These are phyloP conservation scores for Triplophysa rosa DNA, from an alignment of 2,113 vertebrate species.

Conservation along the genomic window DNA sequence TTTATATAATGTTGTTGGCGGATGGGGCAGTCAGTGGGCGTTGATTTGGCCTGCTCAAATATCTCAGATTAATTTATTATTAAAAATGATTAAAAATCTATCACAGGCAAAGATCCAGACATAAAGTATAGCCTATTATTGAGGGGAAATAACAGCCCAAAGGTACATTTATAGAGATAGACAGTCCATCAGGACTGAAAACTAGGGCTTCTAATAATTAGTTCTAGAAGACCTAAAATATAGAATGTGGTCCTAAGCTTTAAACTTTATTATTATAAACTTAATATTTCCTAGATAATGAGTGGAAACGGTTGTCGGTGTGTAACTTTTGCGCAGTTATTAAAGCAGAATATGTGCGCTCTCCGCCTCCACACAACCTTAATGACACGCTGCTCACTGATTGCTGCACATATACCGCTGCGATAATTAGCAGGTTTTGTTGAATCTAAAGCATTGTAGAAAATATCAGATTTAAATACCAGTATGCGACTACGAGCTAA, in stretches of 20 bases:
- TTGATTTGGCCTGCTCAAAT: background rate
- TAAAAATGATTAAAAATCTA: background rate
- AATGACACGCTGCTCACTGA: conserved; percentile 36
- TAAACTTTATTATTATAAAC: background rate
- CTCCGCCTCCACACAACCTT: conserved; percentile 32
- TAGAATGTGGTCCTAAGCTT: too few species aligned
- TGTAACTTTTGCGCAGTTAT: conserved; percentile 5
- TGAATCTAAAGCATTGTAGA: conserved; percentile 10
- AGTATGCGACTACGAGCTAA: conserved; percentile 12
- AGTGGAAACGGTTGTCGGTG: conserved; percentile 1
- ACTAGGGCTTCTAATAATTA: background rate
- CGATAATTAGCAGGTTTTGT: conserved; percentile 34
- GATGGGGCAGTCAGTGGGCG: background rate
- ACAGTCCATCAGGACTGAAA: background rate
- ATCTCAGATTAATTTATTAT: background rate
- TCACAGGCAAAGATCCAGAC: background rate
- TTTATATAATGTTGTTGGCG: background rate
- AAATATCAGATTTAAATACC: conserved; percentile 50
- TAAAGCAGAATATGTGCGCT: conserved; percentile 23
- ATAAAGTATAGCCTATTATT: background rate
- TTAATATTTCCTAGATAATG: background rate
- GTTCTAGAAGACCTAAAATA: background rate
- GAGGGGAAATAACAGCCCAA: too few species aligned
- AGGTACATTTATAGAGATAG: too few species aligned
- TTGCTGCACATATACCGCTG: background rate